phyloP scores from a whole-genome alignment of 30 jellyfish, hydroid and myxozoan genomes.

The Hydractinia symbiolongicarpus region DNA sequence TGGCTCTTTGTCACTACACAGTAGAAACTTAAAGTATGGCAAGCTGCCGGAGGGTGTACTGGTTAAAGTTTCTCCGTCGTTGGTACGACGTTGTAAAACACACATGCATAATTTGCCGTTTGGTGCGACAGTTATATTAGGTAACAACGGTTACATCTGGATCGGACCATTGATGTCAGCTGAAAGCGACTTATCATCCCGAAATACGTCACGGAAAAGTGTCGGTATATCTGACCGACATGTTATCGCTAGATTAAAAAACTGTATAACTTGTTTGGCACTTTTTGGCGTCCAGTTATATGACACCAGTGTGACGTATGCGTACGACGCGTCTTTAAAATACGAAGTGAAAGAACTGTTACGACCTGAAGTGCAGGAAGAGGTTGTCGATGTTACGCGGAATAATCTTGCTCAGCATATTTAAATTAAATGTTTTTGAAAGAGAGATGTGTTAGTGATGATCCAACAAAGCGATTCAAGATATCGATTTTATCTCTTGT shows the following conservation, averaged over 20 bases:
- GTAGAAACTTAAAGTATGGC: constrained; percentile 90
- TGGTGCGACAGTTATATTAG: constrained; percentile 98
- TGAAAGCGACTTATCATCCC: constrained; percentile 83
- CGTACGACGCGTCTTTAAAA: constrained; percentile 86
- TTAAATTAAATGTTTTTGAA: neutral
- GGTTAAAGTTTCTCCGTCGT: constrained; percentile 71
- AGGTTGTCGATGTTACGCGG: constrained; percentile 79
- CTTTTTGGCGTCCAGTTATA: constrained; percentile 60
- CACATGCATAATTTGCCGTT: constrained; percentile 87
- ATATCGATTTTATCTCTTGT: too few species aligned
- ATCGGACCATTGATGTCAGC: constrained; percentile 96
- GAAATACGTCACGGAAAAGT: constrained; percentile 39
- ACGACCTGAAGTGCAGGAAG: constrained; percentile 71
- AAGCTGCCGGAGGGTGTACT: constrained; percentile 93
- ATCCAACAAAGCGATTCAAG: too few species aligned
- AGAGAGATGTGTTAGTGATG: too few species aligned
- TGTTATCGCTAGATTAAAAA: constrained; percentile 72
- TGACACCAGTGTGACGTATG: constrained; percentile 78
- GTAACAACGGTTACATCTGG: constrained; percentile 97
- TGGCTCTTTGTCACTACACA: constrained; percentile 91
- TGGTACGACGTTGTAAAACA: constrained; percentile 81
- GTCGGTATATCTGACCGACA: constrained; percentile 51
- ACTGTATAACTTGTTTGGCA: constrained; percentile 79
- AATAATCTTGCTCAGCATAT: constrained; percentile 66
- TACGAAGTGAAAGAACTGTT: constrained; percentile 66